Evolutionary conservation across 1,140 invertebrate species (phyloP).

Genomic region (Panagrolaimus sp.): DNA sequence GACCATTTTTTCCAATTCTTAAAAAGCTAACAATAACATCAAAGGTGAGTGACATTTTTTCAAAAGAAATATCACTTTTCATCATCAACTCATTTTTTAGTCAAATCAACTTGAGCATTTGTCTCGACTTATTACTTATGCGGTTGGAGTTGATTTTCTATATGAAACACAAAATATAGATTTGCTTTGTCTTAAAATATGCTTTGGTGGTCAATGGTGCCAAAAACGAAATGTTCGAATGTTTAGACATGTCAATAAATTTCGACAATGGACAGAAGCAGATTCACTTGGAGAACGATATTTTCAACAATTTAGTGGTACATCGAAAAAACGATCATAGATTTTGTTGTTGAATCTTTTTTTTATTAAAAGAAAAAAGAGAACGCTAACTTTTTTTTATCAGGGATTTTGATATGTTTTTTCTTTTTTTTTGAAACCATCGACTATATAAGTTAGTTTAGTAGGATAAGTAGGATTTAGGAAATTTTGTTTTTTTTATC

Average conservation of each 20-base stretch:
- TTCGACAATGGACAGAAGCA: conserved; percentile 54
- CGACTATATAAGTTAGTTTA: too few species aligned
- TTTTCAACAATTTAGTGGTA: conserved; percentile 47
- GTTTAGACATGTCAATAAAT: conserved; percentile 51
- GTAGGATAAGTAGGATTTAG: too few species aligned
- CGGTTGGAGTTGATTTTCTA: conserved; percentile 49
- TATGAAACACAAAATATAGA: conserved; percentile 47
- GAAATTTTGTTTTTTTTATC: neutral
- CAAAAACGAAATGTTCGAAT: conserved; percentile 51
- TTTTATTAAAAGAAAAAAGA: neutral
- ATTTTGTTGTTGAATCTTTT: neutral
- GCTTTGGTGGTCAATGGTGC: conserved; percentile 41
- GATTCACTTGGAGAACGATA: conserved; percentile 48
- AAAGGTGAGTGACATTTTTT: conserved; percentile 34
- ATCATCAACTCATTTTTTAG: conserved; percentile 28
- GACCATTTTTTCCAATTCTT: conserved; percentile 49
- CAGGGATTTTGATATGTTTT: too few species aligned
- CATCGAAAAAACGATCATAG: conserved; percentile 11
- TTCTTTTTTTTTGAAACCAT: too few species aligned
- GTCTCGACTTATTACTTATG: conserved; percentile 46
- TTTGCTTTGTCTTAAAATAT: conserved; percentile 47
- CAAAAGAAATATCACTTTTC: neutral
- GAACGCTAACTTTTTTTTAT: too few species aligned
- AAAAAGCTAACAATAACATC: conserved; percentile 54
- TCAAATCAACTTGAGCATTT: conserved; percentile 51